Evolutionary conservation across 2,113 vertebrate genomes (phyloP), one percentile per base, ranked within the genome.

Genomic region (Pao palembangensis): DNA sequence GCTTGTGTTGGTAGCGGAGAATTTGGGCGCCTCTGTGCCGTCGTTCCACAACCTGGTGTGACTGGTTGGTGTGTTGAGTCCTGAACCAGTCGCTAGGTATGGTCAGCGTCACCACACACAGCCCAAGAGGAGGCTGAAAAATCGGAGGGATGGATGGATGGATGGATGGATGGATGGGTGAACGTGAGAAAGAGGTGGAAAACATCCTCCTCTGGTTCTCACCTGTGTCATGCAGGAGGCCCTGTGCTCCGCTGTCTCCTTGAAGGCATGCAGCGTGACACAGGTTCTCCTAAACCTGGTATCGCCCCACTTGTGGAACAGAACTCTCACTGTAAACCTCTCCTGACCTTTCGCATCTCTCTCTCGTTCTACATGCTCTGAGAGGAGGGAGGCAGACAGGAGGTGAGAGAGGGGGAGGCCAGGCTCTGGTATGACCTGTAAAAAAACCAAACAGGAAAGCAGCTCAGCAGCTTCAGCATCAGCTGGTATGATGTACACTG

Each of bases 241-340:
- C 56, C 70, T 87, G 44, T 82, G 82, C 41, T 91, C 88, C 71
- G 87, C 76, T 0, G 90, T 91, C 61, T 89, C 86, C 63, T 76
- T 90, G 52, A 91, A 91, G 41, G 89, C 90, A 14, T 90, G 84
- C 42, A 91, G 81, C 17, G 81, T 87, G 58, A 89, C 54, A 47
- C 90, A 91, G 65, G 74, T 76, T 20, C 73, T 60, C 4, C n/a
- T 51, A 25, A 17, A n/a, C 49, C 61, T 77, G 28, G 47, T 17
- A 20, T 69, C 68, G 0, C 80, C 84, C n/a, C 53, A 68, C 28
- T 76, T 76, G 44, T 88, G 85, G 69, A 91, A 91, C 59, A 91
- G 54, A 0, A 63, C 80, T 43, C 73, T 80, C 55, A 91, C 80
- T 51, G 42, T 67, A 42, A 81, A 82, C 52, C 20, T 59, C 38